Evolutionary conservation across 2,113 vertebrate species (phyloP), one percentile per base, ranked within the genome.

Genomic region (Acrocephalus arundinaceus): DNA sequence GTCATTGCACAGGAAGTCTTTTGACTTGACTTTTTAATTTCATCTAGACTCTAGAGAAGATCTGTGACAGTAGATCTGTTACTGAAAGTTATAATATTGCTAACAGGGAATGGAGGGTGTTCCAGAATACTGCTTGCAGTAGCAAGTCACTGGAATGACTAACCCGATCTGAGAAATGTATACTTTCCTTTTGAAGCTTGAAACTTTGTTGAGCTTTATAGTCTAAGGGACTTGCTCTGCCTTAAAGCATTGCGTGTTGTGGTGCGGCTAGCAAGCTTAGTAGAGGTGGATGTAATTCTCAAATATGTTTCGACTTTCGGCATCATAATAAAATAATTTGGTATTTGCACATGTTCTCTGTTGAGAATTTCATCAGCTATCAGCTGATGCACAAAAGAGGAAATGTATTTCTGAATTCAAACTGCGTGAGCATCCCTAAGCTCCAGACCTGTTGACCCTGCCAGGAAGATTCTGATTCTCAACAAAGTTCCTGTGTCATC

Each of bases 1-100:
- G 7, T 82, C 12, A 0, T 18, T 75, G 45, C 31, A 3, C 13
- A 11, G 12, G 27, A 87, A 52, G 23, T 23, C 28, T 82, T 92
- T 78, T 51, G 46, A 73, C 67, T 61, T 25, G 21, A 28, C 62
- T 87, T 33, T 23, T 78, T 46, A 13, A 39, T 89, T 71, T 81
- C 18, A 27, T 49, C 14, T 41, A 30, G 24, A 30, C 30, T 78
- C 43, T 33, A 52, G 41, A 88, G 45, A 68, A 88, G 31, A 72
- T 54, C 37, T 0, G 0, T 79, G 58, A 52, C 33, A 10, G 35
- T 37, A 22, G 55, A 68, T 70, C 0, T n/a, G 27, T 39, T 83
- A 62, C 2, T 73, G 59, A 58, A 88, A 76, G 30, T 57, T 63
- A 1, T 1, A 65, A n/a, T 75, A 84, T 72, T 43, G 43, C 25